Percentiles rank a stretch among this genome's conserved stretches.
These are phyloP conservation scores for Helicoverpa armigera DNA, from an alignment of 1,140 invertebrate species.

Conservation along the genomic window DNA sequence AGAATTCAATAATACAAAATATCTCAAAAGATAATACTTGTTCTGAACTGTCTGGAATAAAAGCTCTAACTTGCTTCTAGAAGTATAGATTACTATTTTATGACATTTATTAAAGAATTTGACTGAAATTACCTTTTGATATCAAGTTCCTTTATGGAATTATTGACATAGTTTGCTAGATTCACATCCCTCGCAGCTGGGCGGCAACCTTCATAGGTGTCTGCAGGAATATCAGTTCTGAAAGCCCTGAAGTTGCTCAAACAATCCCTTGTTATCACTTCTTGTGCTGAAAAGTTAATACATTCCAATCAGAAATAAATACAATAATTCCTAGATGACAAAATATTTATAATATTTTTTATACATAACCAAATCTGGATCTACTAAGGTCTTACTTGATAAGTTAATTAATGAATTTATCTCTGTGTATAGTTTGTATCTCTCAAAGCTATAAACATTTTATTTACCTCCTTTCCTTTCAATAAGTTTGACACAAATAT, in stretches of 20 bases:
- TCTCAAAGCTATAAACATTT: neutral
- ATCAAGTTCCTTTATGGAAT: constrained; percentile 94
- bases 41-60: no score
- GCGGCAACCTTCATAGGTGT: constrained; percentile 96
- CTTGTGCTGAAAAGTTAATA: constrained; percentile 88
- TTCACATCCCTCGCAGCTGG: constrained; percentile 92
- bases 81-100: neutral
- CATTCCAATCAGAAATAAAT: no score
- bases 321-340: no score
- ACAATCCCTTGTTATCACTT: constrained; percentile 94
- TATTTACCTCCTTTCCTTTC: constrained; percentile 93
- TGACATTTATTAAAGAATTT: neutral
- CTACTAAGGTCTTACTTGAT: no score
- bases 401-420: no score
- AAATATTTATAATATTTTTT: no score
- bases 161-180: constrained; percentile 95
- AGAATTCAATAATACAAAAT: no score
- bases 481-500: constrained; percentile 96
- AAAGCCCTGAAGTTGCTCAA: constrained; percentile 92
- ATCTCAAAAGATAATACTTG: no score
- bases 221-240: constrained; percentile 96
- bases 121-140: constrained; percentile 89
- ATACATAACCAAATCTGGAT: no score
- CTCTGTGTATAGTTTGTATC: no score
- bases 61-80: no score